Evolutionary conservation across 2,113 vertebrate genomes (phyloP).

Genomic region (Amblyornis subalaris): DNA sequence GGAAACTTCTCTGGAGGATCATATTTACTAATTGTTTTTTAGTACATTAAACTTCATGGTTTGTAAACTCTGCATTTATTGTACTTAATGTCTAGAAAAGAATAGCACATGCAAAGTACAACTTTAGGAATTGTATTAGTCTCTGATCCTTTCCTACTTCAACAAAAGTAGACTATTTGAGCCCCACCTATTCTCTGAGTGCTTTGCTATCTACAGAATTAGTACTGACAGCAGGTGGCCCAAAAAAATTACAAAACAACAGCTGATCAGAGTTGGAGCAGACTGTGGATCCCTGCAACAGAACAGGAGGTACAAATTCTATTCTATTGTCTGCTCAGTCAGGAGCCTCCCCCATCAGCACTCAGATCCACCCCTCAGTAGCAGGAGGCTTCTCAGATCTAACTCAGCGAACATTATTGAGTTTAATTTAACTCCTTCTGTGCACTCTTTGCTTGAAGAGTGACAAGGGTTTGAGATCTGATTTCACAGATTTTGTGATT

Average conservation of each 20-base stretch:
- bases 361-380: background rate
- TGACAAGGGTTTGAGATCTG: background rate
- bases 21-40: conserved; percentile 26
- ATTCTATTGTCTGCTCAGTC: background rate
- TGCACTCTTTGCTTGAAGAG: background rate
- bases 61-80: conserved; percentile 44
- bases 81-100: conserved; percentile 29
- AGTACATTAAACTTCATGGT: conserved; percentile 12
- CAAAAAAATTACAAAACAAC: conserved; percentile 68
- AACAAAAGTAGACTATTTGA: background rate
- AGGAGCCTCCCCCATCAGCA: background rate
- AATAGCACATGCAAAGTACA: background rate
- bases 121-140: conserved; percentile 27
- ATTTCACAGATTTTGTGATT: background rate
- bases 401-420: background rate
- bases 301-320: conserved; percentile 12
- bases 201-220: conserved; percentile 59
- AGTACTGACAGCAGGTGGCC: conserved; percentile 66
- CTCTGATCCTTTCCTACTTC: background rate
- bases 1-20: background rate
- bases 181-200: conserved; percentile 39
- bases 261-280: conserved; percentile 58
- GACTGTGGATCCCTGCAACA: conserved; percentile 42
- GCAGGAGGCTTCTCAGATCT: background rate
- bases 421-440: background rate